A percentile compares a stretch with the other conserved stretches of the same genome.
phyloP scores from a whole-genome alignment of 2,888 invertebrate species.

The Carpatolechia fugitivella region DNA sequence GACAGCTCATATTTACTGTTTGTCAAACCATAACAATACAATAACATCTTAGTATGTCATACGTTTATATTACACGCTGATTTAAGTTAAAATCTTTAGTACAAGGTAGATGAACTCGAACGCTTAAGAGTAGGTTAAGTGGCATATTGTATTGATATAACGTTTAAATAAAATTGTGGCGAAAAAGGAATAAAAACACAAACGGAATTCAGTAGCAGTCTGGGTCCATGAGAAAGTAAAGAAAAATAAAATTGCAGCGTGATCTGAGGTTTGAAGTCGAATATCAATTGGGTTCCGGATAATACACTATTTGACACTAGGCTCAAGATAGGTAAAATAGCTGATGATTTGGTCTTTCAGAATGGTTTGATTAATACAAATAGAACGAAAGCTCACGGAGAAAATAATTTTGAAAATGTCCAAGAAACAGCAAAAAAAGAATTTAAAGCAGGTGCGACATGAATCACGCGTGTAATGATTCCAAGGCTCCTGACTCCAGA shows the following conservation, averaged over 20 bases:
- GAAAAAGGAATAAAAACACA: conserved; percentile 55
- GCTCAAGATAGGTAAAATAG: too few relatives aligned
- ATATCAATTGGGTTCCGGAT: conserved; percentile 47
- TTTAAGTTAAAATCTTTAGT: conserved; percentile 34
- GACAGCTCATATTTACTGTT: conserved; percentile 40
- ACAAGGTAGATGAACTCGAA: conserved; percentile 46
- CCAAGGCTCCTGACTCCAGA: not conserved
- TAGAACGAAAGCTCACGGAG: too few relatives aligned
- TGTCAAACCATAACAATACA: conserved; percentile 49
- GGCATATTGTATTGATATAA: conserved; percentile 56
- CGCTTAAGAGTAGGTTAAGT: conserved; percentile 12
- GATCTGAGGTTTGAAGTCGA: conserved; percentile 28
- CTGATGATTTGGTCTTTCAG: too few relatives aligned
- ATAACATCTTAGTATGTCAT: conserved; percentile 40
- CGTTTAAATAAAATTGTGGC: conserved; percentile 67
- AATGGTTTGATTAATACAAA: too few relatives aligned
- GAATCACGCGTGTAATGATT: not conserved
- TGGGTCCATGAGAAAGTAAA: conserved; percentile 72
- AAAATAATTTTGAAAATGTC: not conserved
- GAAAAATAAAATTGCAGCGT: conserved; percentile 55
- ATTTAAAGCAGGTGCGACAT: not conserved
- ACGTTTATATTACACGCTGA: conserved; percentile 32
- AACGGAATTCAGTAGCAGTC: conserved; percentile 71
- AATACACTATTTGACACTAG: too few relatives aligned
- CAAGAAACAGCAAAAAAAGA: not conserved